phyloP scores from a whole-genome alignment of 2,888 invertebrate genomes.

The Scaeva pyrastri region DNA sequence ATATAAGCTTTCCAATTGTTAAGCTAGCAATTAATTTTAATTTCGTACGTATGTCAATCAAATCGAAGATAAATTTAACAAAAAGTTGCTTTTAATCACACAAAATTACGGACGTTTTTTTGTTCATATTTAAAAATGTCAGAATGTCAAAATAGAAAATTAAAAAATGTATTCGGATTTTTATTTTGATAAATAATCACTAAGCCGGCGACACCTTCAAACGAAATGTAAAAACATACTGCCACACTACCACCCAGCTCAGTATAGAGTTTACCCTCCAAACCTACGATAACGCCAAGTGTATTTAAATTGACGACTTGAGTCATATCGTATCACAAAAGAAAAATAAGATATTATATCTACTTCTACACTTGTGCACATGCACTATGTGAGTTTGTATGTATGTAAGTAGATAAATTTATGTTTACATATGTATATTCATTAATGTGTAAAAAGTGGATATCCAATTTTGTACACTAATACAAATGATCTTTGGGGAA shows the following conservation, averaged over 20 bases:
- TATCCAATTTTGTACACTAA: constrained; percentile 27
- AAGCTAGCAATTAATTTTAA: background rate
- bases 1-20: constrained; percentile 16
- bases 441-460: background rate
- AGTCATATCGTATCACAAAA: constrained; percentile 52
- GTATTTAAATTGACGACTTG: constrained; percentile 40
- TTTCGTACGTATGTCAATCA: background rate
- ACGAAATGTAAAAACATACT: constrained; percentile 46
- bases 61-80: background rate
- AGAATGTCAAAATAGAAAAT: background rate
- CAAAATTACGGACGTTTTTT: constrained; percentile 14
- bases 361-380: too few species aligned
- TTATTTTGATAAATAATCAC: background rate
- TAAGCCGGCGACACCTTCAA: constrained; percentile 39
- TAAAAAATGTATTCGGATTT: background rate
- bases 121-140: background rate
- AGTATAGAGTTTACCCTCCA: constrained; percentile 41
- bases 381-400: too few species aligned
- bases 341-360: constrained; percentile 16
- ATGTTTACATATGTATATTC: background rate
- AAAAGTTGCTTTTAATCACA: constrained; percentile 6
- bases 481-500: constrained; percentile 57
- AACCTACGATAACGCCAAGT: constrained; percentile 48
- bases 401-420: too few species aligned
- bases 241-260: constrained; percentile 39